Percentiles rank a stretch among this genome's conserved stretches.
phyloP scores from a whole-genome alignment of 2,113 vertebrate species.

The Alexandromys fortis region DNA sequence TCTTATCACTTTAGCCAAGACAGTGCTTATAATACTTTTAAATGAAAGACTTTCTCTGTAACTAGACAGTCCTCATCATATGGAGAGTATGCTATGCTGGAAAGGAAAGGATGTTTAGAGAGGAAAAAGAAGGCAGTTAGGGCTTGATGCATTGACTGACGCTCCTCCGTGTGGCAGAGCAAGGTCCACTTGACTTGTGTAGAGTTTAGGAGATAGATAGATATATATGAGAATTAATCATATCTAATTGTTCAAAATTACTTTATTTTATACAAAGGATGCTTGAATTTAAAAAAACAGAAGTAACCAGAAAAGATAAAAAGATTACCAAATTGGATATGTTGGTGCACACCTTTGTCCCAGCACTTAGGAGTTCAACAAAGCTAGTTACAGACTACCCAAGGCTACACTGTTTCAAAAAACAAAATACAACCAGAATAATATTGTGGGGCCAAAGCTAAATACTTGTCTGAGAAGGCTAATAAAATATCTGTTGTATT shows the following conservation, averaged over 20 bases:
- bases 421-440: not conserved
- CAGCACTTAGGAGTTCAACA: not conserved
- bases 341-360: too few relatives aligned
- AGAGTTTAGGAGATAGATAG: not conserved
- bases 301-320: slow-evolving; percentile 41
- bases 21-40: slow-evolving; percentile 23
- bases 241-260: not conserved
- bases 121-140: not conserved
- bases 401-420: not conserved
- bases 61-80: not conserved
- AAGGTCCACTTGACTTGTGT: slow-evolving; percentile 12
- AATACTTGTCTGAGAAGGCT: slow-evolving; percentile 18
- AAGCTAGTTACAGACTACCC: not conserved
- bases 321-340: not conserved
- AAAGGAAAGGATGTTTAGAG: not conserved
- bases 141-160: not conserved
- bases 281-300: not conserved
- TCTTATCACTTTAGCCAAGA: slow-evolving; percentile 1
- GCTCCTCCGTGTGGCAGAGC: not conserved
- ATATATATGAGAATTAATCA: not conserved
- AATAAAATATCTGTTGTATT: slow-evolving; percentile 17
- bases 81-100: not conserved
- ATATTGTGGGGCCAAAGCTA: not conserved
- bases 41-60: not conserved
- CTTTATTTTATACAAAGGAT: not conserved